phyloP scores from a whole-genome alignment of 2,888 invertebrate species.

The Drosophila mulleri region DNA sequence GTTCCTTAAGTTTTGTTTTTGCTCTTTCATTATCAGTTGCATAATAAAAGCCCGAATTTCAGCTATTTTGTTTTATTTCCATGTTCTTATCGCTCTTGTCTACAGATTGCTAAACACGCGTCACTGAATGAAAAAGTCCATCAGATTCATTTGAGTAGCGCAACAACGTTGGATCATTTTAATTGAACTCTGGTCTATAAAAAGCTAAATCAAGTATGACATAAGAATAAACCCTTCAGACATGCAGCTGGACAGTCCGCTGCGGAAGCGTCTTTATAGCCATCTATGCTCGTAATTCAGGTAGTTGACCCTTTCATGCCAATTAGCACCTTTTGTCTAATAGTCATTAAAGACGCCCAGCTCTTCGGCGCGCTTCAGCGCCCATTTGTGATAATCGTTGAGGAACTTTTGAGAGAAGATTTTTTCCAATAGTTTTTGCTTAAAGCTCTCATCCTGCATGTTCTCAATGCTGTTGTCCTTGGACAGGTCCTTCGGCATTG shows the following conservation, averaged over 20 bases:
- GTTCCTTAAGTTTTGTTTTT: not conserved
- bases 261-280: not conserved
- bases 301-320: constrained; percentile 1
- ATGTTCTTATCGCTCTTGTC: not conserved
- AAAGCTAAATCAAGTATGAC: constrained; percentile 18
- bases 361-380: constrained; percentile 72
- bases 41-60: not conserved
- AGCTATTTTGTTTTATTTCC: not conserved
- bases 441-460: constrained; percentile 62
- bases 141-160: constrained; percentile 12
- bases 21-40: not conserved
- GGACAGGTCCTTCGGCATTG: constrained; percentile 73
- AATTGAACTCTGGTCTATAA: constrained; percentile 45
- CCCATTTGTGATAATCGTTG: constrained; percentile 70
- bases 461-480: constrained; percentile 71
- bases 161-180: constrained; percentile 30
- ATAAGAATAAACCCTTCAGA: constrained; percentile 13
- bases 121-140: constrained; percentile 23
- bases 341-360: constrained; percentile 78
- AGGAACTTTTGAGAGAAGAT: constrained; percentile 69
- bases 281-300: not conserved
- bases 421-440: constrained; percentile 57
- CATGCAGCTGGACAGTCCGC: not conserved
- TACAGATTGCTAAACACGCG: not conserved
- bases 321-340: constrained; percentile 17